Evolutionary conservation across 2,797 vertebrate species (phyloP).

Genomic region (Anguilla megastoma): DNA sequence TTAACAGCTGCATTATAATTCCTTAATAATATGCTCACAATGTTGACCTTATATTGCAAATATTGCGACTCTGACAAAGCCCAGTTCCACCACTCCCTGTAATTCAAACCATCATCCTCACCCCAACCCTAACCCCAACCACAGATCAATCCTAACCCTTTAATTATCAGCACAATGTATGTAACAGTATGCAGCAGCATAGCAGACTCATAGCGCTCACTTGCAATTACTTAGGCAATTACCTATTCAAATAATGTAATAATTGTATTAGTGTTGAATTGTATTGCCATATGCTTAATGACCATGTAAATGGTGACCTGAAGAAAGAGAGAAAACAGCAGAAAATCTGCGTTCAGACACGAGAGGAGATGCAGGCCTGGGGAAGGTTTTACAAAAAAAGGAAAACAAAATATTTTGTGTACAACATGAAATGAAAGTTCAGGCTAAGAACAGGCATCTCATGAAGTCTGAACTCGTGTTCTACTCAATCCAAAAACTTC

Average conservation of each 20-base stretch:
- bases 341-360: not conserved
- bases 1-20: not conserved
- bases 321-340: not conserved
- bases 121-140: not conserved
- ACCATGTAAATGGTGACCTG: no score
- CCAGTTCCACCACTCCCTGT: no score
- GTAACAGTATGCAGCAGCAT: not conserved
- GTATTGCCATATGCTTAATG: no score
- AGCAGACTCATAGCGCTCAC: no score
- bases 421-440: not conserved
- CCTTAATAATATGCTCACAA: not conserved
- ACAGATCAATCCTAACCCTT: not conserved
- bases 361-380: not conserved
- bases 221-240: no score
- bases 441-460: not conserved
- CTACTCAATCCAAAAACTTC: not conserved
- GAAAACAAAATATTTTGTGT: not conserved
- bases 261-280: no score
- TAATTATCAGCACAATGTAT: not conserved
- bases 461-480: not conserved
- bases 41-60: not conserved
- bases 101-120: not conserved
- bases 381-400: not conserved
- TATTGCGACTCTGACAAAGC: not conserved
- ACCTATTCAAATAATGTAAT: no score